Base-by-base conservation (phyloP, 2,113 vertebrate species). In the Limanda limanda region DNA sequence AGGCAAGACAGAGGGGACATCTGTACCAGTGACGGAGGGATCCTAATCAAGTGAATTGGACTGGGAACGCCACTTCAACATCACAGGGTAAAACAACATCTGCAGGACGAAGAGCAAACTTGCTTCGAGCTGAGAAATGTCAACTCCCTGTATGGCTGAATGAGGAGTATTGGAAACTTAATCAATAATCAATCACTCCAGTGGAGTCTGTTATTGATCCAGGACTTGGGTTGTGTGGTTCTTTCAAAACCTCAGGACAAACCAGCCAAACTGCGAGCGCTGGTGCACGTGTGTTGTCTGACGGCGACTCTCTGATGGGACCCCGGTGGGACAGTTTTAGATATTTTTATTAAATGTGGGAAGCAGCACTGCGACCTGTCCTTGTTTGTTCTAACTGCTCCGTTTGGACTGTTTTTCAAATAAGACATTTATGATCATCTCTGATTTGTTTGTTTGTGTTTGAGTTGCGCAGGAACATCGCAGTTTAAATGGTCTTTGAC, bases 401-500 rank as follows among this genome's bases (percentile, higher is more conserved):
- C 35, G 2, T 31, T 73, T 9, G 40, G 24, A 58, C 17, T 25
- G 23, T 8, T 15, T 24, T 45, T 40, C 5, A 60, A 45, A 20
- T 15, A 57, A 21, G 21, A 63, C 42, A 54, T 63, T 52, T 45
- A 45, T 37, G 21, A 71, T 54, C 40, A 3, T 2, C 58, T 20
- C 14, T 40, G 23, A 42, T 35, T 56, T 7, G 24, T 18, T 25
- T 3, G 10, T 48, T 74, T 67, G 73, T 17, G 20, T 60, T 62
- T 1, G 0, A 51, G 35, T 12, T 47, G 21, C 21, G 24, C 11
- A 15, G 21, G 4, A 42, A 57, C 58, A 18, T 2, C 0, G 13
- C 7, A 48, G 51, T 66, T 73, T 66, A 66, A 57, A 66, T 67
- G 47, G 14, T 23, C 42, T 71, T 71, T 62, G 24, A 48, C 40